A percentile compares a stretch with the other conserved stretches of the same genome.
Evolutionary conservation across 2,888 invertebrate genomes (phyloP).

Genomic region (Leucoptera coffeella): DNA sequence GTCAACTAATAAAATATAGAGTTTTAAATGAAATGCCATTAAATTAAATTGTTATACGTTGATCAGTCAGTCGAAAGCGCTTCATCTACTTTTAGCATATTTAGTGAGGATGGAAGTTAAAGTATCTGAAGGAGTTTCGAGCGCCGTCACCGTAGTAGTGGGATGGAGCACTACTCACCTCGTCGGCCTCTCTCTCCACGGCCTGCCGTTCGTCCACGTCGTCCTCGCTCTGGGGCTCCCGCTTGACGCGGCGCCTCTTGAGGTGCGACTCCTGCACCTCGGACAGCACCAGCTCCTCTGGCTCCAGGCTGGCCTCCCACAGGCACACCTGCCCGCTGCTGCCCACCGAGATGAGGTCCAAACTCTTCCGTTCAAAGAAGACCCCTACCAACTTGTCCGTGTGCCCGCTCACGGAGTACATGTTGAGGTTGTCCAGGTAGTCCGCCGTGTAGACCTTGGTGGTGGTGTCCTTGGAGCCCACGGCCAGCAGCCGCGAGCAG

Average conservation of each 20-base stretch:
- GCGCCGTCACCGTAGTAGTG: too few species aligned
- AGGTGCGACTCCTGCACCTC: slow-evolving; percentile 44
- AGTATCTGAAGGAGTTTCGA: too few species aligned
- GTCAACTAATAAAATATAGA: too few species aligned
- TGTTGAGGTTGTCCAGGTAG: slow-evolving; percentile 67
- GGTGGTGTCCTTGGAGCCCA: slow-evolving; percentile 87
- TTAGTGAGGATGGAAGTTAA: too few species aligned
- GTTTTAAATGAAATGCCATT: too few species aligned
- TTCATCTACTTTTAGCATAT: too few species aligned
- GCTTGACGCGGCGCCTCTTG: slow-evolving; percentile 26
- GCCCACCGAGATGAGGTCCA: slow-evolving; percentile 79
- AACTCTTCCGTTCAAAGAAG: slow-evolving; percentile 81
- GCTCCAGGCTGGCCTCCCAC: slow-evolving; percentile 79
- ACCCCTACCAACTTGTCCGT: slow-evolving; percentile 77
- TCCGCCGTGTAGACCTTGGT: slow-evolving; percentile 76
- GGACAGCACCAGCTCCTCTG: slow-evolving; percentile 58
- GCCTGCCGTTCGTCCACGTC: slow-evolving; percentile 56
- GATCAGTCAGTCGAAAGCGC: too few species aligned
- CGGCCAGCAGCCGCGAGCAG: slow-evolving; percentile 84
- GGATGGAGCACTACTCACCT: slow-evolving; percentile 23
- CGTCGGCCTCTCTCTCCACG: slow-evolving; percentile 48
- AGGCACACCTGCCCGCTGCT: slow-evolving; percentile 78
- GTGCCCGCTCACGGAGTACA: slow-evolving; percentile 76
- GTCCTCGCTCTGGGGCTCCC: slow-evolving; percentile 55
- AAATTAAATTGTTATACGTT: too few species aligned